These are phyloP conservation scores for Xyrichtys novacula DNA, from an alignment of 2,797 vertebrate genomes.

Conservation along the genomic window DNA sequence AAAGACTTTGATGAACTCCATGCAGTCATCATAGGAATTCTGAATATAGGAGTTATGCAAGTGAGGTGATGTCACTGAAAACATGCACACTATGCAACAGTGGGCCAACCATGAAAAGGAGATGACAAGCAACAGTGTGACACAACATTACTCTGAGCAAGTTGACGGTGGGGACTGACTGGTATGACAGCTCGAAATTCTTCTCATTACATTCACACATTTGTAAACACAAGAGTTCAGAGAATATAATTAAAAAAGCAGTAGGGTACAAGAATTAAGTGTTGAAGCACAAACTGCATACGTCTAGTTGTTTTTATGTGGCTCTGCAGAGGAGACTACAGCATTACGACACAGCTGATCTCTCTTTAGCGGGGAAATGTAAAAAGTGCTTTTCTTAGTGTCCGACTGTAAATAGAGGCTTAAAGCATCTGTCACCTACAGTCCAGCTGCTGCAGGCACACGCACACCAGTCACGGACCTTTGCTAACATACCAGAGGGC, in stretches of 20 bases:
- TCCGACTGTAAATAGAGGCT: slow-evolving; percentile 56
- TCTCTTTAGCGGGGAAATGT: slow-evolving; percentile 46
- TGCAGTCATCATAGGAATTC: not conserved
- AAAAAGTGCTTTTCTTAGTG: slow-evolving; percentile 45
- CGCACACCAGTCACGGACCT: slow-evolving; percentile 16
- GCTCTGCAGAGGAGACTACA: not conserved
- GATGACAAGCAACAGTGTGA: slow-evolving; percentile 15
- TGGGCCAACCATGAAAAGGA: slow-evolving; percentile 16
- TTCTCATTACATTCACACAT: not conserved
- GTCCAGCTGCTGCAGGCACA: slow-evolving; percentile 47
- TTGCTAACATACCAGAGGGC: slow-evolving; percentile 12
- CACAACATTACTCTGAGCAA: slow-evolving; percentile 6
- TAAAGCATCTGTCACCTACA: slow-evolving; percentile 68
- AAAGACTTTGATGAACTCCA: not conserved
- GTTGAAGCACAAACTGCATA: not conserved
- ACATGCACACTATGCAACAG: slow-evolving; percentile 12
- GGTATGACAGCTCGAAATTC: slow-evolving; percentile 49
- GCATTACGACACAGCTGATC: not conserved
- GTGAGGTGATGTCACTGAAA: slow-evolving; percentile 2
- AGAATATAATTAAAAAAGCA: not conserved
- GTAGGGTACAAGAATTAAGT: not conserved
- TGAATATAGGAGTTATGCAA: slow-evolving; percentile 3
- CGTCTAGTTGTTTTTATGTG: not conserved
- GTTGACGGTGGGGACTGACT: slow-evolving; percentile 28
- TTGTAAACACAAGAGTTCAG: not conserved